Base-by-base conservation (phyloP, 2,113 vertebrate species). In the Mesocricetus auratus region DNA sequence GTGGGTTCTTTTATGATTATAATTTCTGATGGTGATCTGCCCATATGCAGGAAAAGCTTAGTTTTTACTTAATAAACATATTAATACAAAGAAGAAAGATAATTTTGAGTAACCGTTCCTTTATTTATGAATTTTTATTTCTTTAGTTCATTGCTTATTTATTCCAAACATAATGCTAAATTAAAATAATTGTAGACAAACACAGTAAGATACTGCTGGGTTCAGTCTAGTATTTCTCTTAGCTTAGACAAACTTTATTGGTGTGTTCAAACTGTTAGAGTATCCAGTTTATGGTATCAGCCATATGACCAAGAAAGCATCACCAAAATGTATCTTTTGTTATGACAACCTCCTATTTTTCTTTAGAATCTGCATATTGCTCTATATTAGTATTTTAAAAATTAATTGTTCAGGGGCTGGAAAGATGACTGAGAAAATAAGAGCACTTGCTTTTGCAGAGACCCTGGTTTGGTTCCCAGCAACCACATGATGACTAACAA, bases 1-100 rank as follows among this genome's bases (percentile, higher is more conserved):
- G 45, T 91, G 66, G 45, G 73, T 29, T 71, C n/a, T 81, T 45
- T 62, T 64, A 36, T 79, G 47, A 71, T 64, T 47, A 47, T 71
- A 71, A 58, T 85, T 95, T 95, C 58, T 83, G 39, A 58, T 85
- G 74, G 12, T 77, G 47, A 89, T 50, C 26, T 89, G n/a, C 62
- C 82, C 22, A 26, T 16, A 60, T 60, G 47, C 73, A 77, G 39
- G 91, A 77, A 69, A 89, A 19, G 12, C 68, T 85, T 79, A 12
- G 73, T 82, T 92, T 81, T 82, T 92, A 74, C 24, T 75, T 73
- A 88, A 60, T 58, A 39, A 58, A 89, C 29, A 8, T 77, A 69
- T 89, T 50, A 85, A 83, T 50, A 21, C 6, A 77, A 93, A 93
- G 36, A 58, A 33, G 33, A 36, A 21, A 83, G 86, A 89, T 29